Evolutionary conservation across 2,797 vertebrate genomes (phyloP).

Genomic region (Ctenopoma multispine): DNA sequence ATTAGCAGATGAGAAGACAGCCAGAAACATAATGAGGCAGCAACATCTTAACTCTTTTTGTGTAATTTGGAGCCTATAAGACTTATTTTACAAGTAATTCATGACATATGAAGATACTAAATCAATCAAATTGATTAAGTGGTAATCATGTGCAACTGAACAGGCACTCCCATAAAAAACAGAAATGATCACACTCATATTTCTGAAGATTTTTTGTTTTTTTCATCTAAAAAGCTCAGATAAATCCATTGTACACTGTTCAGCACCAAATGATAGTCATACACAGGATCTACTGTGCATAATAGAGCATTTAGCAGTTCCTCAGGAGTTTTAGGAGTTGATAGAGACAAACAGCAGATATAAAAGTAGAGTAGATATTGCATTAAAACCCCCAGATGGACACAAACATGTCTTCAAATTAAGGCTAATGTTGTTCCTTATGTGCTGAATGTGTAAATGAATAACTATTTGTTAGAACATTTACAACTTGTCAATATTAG

Average conservation of each 20-base stretch:
- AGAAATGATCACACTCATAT: constrained; percentile 1
- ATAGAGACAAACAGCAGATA: neutral
- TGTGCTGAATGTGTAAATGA: neutral
- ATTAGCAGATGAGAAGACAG: constrained; percentile 53
- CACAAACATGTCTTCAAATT: neutral
- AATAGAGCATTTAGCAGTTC: too few species aligned
- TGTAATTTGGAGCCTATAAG: constrained; percentile 5
- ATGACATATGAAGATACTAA: neutral
- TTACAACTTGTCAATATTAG: too few species aligned
- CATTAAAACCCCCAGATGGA: neutral
- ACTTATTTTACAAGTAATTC: constrained; percentile 16
- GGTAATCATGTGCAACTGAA: neutral
- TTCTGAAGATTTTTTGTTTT: neutral
- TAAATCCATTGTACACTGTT: neutral
- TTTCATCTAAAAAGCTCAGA: neutral
- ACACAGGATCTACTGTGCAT: too few species aligned
- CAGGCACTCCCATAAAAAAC: neutral
- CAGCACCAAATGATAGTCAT: neutral
- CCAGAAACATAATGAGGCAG: neutral
- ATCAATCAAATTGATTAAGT: constrained; percentile 1
- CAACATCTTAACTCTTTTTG: constrained; percentile 12
- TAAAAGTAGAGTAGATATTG: neutral
- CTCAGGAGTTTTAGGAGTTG: too few species aligned
- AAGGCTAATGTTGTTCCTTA: neutral
- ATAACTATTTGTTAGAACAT: too few species aligned